Evolutionary conservation across 2,113 vertebrate genomes (phyloP).

Genomic region (Uria aalge): DNA sequence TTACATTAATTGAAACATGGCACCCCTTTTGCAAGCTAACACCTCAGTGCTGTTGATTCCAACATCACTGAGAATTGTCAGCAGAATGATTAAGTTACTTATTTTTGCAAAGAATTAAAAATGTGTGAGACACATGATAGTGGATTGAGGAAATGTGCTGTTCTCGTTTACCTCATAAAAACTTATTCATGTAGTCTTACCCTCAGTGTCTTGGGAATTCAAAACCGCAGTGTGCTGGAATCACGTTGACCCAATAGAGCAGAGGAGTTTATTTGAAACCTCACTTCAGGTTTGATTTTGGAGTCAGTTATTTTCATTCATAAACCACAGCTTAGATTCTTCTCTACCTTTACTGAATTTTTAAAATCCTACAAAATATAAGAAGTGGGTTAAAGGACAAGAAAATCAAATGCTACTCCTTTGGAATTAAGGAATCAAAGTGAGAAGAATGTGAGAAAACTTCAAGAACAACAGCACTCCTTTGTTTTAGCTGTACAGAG

Average conservation of each 20-base stretch:
- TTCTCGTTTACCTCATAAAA: not conserved
- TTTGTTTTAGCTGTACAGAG: not conserved
- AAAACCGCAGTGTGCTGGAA: not conserved
- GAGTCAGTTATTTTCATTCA: not conserved
- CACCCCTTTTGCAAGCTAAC: not conserved
- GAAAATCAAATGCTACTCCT: not conserved
- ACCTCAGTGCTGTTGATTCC: not conserved
- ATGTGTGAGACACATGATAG: not conserved
- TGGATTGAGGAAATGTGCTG: not conserved
- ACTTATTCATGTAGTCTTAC: not conserved
- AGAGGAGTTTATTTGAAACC: not conserved
- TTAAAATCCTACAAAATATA: not conserved
- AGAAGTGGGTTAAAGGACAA: not conserved
- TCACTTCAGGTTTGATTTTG: not conserved
- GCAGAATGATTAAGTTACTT: not conserved
- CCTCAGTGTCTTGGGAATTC: not conserved
- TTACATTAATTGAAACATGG: not conserved
- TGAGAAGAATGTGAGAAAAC: not conserved
- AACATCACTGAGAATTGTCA: not conserved
- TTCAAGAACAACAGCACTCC: not conserved
- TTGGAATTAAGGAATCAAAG: not conserved
- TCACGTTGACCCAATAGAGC: not conserved
- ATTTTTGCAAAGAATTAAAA: not conserved
- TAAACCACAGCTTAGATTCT: not conserved
- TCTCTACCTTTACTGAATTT: not conserved